Base-by-base conservation (phyloP, 2,888 invertebrate genomes). In the Sarcophaga carnaria region DNA sequence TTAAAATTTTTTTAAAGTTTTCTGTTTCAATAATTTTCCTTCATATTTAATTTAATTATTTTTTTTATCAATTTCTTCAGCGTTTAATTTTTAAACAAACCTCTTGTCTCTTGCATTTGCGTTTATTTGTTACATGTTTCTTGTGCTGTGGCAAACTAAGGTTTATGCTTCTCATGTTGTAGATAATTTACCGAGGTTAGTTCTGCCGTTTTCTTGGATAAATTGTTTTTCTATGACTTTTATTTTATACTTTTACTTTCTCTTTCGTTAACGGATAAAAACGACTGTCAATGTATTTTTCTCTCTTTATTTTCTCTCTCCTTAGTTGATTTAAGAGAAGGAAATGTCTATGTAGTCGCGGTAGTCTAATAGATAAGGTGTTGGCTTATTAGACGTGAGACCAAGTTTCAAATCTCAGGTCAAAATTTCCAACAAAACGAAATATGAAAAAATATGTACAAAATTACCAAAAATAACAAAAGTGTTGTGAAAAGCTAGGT, bases 141-240 rank as follows among this genome's bases (percentile, higher is more conserved):
- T 87, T 6, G 27, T 83, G 84, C 84, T 87, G 86, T 84, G 81
- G 81, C 84, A 87, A 87, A 87, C 86, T 87, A 76, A 87, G 71
- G 67, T 87, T 25, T 87, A 87, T 87, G 84, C 81, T 87, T 84
- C 81, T 62, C 84, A 84, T 84, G 86, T 81, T 87, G 84, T 84
- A 83, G 81, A 59, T 84, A 87, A 78, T 80, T 66, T 69, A 76
- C 78, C 86, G 86, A 78, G 72, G 64, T 84, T 83, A 70, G 62
- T 70, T 66, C 20, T 22, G 47, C 22, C 66, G 78, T 10, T 81
- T 81, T 22, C 67, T 25, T 47, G 86, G 86, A 87, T 87, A 87
- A 84, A 71, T 22, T 49, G 54, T n/a, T 59, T 2, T 2, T 45
- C 45, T 0, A 10, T 71, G 14, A 47, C 12, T 4, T 66, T 66